phyloP scores from a whole-genome alignment of 2,797 vertebrate species.

The Takifugu ocellatus region DNA sequence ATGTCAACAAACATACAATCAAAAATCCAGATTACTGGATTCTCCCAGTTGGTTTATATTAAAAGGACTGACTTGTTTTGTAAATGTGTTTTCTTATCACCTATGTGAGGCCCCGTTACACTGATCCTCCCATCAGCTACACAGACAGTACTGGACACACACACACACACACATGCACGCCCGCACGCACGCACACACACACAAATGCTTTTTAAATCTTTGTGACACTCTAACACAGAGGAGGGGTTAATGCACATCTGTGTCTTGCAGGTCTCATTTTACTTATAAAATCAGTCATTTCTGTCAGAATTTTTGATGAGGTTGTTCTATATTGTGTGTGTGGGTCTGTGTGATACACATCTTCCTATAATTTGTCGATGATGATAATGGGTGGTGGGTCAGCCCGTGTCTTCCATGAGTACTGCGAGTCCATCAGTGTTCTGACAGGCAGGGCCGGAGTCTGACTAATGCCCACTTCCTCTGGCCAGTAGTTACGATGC shows the following conservation, averaged over 20 bases:
- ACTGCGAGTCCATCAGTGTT: slow-evolving; percentile 41
- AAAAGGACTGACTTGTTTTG: too few relatives aligned
- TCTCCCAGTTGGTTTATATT: too few relatives aligned
- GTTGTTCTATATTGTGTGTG: not conserved
- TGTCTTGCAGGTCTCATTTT: not conserved
- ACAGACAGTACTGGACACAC: too few relatives aligned
- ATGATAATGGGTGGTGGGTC: slow-evolving; percentile 53
- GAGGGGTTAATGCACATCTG: too few relatives aligned
- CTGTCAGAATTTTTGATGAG: not conserved
- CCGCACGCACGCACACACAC: too few relatives aligned
- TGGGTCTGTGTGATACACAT: slow-evolving; percentile 13
- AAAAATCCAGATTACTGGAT: too few relatives aligned
- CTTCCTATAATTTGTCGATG: slow-evolving; percentile 27
- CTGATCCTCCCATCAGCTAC: too few relatives aligned
- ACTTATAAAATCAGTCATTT: not conserved
- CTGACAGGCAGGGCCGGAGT: slow-evolving; percentile 34
- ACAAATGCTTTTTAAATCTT: too few relatives aligned
- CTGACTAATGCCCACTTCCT: slow-evolving; percentile 52
- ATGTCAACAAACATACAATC: not conserved
- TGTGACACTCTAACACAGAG: too few relatives aligned
- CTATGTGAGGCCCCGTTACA: too few relatives aligned
- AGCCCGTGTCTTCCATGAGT: slow-evolving; percentile 52
- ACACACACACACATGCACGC: too few relatives aligned
- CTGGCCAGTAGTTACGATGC: slow-evolving; percentile 40
- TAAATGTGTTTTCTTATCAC: too few relatives aligned